phyloP scores from a whole-genome alignment of 1,140 invertebrate genomes.

The Trinorchestia longiramus region DNA sequence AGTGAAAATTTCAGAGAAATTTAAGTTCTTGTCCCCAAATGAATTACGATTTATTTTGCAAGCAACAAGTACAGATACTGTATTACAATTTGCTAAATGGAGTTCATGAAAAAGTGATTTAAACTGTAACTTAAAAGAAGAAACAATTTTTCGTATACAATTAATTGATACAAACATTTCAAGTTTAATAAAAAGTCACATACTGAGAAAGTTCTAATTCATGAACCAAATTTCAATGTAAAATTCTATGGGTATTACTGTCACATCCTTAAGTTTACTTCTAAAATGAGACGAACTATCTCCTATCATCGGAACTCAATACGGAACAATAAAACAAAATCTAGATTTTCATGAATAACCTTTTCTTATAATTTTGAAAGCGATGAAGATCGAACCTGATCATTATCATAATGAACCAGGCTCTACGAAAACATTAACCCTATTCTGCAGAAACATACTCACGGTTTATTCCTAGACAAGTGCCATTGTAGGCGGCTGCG shows the following conservation, averaged over 20 bases:
- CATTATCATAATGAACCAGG: not conserved
- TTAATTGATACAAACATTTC: too few relatives aligned
- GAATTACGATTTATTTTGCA: not conserved
- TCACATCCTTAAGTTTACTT: too few relatives aligned
- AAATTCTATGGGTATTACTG: too few relatives aligned
- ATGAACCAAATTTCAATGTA: too few relatives aligned
- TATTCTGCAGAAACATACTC: not conserved
- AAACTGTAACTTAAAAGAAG: not conserved
- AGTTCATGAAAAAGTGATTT: not conserved
- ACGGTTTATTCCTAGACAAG: constrained; percentile 2
- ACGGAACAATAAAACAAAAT: not conserved
- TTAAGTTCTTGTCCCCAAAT: not conserved
- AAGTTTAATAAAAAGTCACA: too few relatives aligned
- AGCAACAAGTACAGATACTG: not conserved
- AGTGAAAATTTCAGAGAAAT: not conserved
- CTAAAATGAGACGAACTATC: not conserved
- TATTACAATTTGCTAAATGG: not conserved
- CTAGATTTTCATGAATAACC: not conserved
- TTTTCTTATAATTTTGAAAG: not conserved
- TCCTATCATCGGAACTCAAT: not conserved
- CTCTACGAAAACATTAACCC: not conserved
- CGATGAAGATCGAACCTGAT: not conserved
- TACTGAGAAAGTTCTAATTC: too few relatives aligned
- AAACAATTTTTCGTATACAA: not conserved
- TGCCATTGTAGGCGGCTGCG: not conserved